phyloP scores from a whole-genome alignment of 2,797 vertebrate species.

The Cercopithecus petaurista region DNA sequence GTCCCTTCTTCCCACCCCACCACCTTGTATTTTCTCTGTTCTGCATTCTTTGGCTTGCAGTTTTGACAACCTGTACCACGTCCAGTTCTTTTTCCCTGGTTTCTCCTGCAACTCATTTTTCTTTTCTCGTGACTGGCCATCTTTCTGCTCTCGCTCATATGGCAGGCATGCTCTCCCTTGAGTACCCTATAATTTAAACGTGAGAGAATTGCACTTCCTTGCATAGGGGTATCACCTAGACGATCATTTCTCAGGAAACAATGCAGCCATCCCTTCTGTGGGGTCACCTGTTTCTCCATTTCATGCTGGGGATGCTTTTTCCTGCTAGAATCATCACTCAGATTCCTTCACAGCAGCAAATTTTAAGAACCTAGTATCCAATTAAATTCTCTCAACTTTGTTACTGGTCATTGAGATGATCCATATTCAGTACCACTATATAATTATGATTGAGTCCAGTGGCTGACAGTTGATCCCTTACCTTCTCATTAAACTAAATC shows the following conservation, averaged over 20 bases:
- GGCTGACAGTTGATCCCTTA: neutral
- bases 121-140: neutral
- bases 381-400: neutral
- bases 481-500: neutral
- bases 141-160: neutral
- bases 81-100: neutral
- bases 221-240: fast-evolving
- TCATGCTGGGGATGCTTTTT: fast-evolving
- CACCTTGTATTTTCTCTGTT: neutral
- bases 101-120: neutral
- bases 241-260: neutral
- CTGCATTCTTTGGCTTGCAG: neutral
- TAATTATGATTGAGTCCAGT: neutral
- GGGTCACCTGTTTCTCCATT: neutral
- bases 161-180: neutral
- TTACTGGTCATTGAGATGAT: neutral
- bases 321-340: too few species aligned
- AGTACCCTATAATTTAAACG: too few species aligned
- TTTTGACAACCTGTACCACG: fast-evolving
- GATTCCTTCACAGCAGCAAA: neutral
- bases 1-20: neutral
- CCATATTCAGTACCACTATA: fast-evolving
- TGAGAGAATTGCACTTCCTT: neutral
- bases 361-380: neutral
- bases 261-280: fast-evolving